Base-by-base conservation (phyloP, 2,888 invertebrate species). In the Drosophila demipolita region DNA sequence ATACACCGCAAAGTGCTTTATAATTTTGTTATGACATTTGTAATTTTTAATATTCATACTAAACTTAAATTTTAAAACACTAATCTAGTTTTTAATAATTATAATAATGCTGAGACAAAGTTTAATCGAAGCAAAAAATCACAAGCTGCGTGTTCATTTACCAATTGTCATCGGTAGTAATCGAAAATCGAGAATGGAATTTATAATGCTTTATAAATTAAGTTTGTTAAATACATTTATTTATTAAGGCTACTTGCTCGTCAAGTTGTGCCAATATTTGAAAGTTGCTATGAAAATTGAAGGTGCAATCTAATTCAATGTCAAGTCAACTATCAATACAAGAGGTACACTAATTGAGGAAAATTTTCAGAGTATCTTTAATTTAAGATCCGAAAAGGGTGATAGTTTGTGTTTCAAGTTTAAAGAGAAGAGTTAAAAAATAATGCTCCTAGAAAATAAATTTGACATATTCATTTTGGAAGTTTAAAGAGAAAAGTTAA, bases 231-330 rank as follows among this genome's bases (percentile, higher is more conserved):
- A 5, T 29, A n/a, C 3, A 20, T 36, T n/a, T 23, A 57, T 68
- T 50, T 61, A 69, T 40, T 42, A 35, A 53, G 38, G 42, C n/a
- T 29, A 8, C 17, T 26, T 20, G 20, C 23, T 11, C 17, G 53
- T 9, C 62, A 80, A 84, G 80, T 79, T 66, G 53, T 85, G 83
- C 80, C 82, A 87, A 87, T 53, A 17, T 38, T 8, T 17, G 17
- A 1, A 77, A 66, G 77, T 68, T 73, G 72, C 79, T 48, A 66
- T 55, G 81, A 61, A 23, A 54, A 38, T 17, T 38, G 38, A 17
- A 8, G 8, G 6, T 7, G 15, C 3, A 38, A 15, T 38, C 55
- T 59, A 52, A 69, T 52, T 77, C 86, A 83, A 84, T 78, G 81
- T 87, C 81, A 89, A 77, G 74, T 62, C 55, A 54, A 45, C 23